Evolutionary conservation across 2,888 invertebrate species (phyloP).

Genomic region (Silvanus unidentatus): DNA sequence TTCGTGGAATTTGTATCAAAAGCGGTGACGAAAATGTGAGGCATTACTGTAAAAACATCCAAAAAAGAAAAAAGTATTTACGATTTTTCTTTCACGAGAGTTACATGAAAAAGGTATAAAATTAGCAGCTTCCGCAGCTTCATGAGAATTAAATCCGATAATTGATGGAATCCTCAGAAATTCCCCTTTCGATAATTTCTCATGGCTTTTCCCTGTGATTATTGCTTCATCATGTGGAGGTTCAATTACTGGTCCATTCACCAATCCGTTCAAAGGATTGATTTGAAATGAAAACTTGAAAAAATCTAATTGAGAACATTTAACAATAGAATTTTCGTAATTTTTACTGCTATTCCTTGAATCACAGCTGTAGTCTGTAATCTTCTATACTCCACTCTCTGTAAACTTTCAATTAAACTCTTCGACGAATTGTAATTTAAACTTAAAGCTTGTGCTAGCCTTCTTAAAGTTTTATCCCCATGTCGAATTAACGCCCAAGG

Average conservation of each 20-base stretch:
- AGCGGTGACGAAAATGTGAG: too few species aligned
- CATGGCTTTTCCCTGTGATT: slow-evolving; percentile 20
- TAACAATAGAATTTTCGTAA: too few species aligned
- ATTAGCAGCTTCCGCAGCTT: slow-evolving; percentile 8
- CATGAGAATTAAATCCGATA: slow-evolving; percentile 25
- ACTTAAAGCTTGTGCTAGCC: neutral
- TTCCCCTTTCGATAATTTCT: slow-evolving; percentile 18
- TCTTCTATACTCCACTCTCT: slow-evolving; percentile 13
- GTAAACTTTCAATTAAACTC: slow-evolving; percentile 16
- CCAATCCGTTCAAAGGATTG: slow-evolving; percentile 19
- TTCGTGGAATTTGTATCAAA: too few species aligned
- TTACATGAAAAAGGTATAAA: too few species aligned
- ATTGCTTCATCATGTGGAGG: slow-evolving; percentile 23
- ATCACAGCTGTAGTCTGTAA: slow-evolving; percentile 17
- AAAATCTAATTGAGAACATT: too few species aligned
- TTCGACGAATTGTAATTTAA: slow-evolving; percentile 10
- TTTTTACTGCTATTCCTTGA: neutral
- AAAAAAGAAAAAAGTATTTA: too few species aligned
- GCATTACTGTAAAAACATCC: too few species aligned
- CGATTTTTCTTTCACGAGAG: too few species aligned
- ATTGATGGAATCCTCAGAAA: slow-evolving; percentile 22
- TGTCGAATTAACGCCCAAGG: slow-evolving; percentile 21
- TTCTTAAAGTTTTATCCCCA: neutral
- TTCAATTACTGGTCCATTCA: slow-evolving; percentile 24
- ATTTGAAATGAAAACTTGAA: neutral